phyloP scores from a whole-genome alignment of 2,888 invertebrate species.

The Tipula helvola region DNA sequence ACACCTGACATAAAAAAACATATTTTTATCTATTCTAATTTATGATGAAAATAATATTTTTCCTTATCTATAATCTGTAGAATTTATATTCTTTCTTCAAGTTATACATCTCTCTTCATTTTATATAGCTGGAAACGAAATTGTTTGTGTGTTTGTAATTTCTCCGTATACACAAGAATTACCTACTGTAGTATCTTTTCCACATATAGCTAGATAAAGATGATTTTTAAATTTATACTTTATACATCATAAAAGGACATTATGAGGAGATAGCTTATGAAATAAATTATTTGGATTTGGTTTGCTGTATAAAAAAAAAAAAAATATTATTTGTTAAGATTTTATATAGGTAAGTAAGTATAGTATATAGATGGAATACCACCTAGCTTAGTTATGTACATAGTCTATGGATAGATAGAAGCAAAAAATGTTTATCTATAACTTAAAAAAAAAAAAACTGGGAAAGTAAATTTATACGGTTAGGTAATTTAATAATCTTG shows the following conservation, averaged over 20 bases:
- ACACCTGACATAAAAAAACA: background rate
- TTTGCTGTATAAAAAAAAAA: background rate
- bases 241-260: background rate
- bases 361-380: background rate
- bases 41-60: background rate
- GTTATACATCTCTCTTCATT: background rate
- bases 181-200: background rate
- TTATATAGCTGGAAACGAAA: background rate
- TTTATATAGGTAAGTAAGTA: background rate
- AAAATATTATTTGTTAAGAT: background rate
- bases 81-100: constrained; percentile 4
- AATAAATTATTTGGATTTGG: background rate
- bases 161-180: background rate
- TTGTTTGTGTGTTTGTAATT: background rate
- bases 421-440: background rate
- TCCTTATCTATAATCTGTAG: background rate
- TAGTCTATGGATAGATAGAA: background rate
- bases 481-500: background rate
- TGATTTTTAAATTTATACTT: background rate
- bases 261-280: background rate
- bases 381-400: background rate
- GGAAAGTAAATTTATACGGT: background rate
- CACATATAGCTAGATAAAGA: background rate
- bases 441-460: background rate
- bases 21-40: background rate